Base-by-base conservation (phyloP, 2,888 invertebrate species). In the Drosophila eohydei region DNA sequence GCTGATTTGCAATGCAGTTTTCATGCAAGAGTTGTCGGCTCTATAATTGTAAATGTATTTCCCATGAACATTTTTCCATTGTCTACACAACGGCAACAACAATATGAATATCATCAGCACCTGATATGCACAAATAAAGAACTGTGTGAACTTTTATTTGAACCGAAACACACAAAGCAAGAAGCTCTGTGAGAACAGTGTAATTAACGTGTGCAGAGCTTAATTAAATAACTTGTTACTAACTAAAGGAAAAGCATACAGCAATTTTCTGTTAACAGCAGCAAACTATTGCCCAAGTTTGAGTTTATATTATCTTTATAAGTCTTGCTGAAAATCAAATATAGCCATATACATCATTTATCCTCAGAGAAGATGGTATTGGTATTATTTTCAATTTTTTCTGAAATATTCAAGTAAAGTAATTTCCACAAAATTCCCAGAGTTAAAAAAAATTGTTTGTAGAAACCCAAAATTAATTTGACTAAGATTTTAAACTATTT, bases 51-150 rank as follows among this genome's bases (percentile, higher is more conserved):
- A 58, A 68, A 72, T 64, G 60, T 64, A 74, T 80, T 81, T 81
- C 81, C 84, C 81, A 81, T 81, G 81, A 74, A 78, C 55, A 51
- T 63, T 73, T 67, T 80, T 65, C 64, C 68, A 74, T 87, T 83
- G 87, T 81, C 56, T 80, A 32, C 56, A 77, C 50, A 50, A 50
- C 41, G 52, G 14, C 74, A 64, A 32, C 61, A 56, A 40, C 56
- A 70, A 32, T 40, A 16, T 30, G 48, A 30, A 30, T 48, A 73
- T 62, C 51, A 73, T 52, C 41, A 64, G 41, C 76, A 79, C 62
- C 82, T 78, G 80, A 75, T 81, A 71, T 61, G 51, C 54, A 51
- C 57, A 48, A 72, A 58, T 63, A 79, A 72, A 80, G 70, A 82
- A 80, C 80, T 56, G 81, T 81, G 81, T 73, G 86, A 81, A 82